Percentiles rank a stretch among this genome's conserved stretches.
phyloP scores from a whole-genome alignment of 2,888 invertebrate genomes.

The Hyppa rectilinea region DNA sequence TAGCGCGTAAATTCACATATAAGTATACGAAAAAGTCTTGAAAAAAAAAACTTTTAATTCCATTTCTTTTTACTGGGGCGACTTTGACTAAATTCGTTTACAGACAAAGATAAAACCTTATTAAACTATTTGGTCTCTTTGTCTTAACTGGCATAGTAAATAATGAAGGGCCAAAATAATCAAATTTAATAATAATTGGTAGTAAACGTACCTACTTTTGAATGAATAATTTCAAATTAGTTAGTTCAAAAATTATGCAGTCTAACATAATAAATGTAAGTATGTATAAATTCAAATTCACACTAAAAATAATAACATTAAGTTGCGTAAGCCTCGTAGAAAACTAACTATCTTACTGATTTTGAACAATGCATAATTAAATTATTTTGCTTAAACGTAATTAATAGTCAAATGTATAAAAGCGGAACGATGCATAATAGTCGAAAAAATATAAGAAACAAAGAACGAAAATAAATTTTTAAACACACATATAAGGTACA shows the following conservation, averaged over 20 bases:
- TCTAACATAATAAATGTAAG: no score
- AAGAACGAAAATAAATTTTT: no score
- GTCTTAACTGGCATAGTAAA: no score
- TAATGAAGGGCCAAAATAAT: no score
- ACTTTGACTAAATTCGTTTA: background rate
- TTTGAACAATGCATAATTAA: background rate
- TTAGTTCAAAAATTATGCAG: background rate
- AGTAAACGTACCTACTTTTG: no score
- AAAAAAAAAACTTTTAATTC: slow-evolving; percentile 21
- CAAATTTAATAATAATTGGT: background rate
- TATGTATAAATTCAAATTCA: background rate
- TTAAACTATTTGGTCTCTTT: background rate
- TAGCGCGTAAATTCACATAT: slow-evolving; percentile 33
- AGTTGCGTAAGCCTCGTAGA: background rate
- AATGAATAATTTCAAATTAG: background rate
- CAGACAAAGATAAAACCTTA: background rate
- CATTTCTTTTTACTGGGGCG: background rate
- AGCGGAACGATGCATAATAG: no score
- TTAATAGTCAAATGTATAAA: no score
- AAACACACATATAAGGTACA: no score
- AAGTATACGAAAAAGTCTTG: slow-evolving; percentile 28
- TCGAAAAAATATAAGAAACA: no score
- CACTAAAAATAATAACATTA: background rate
- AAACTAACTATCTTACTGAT: background rate
- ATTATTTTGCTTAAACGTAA: background rate